Evolutionary conservation across 2,113 vertebrate genomes (phyloP).

Genomic region (Halcyon senegalensis): DNA sequence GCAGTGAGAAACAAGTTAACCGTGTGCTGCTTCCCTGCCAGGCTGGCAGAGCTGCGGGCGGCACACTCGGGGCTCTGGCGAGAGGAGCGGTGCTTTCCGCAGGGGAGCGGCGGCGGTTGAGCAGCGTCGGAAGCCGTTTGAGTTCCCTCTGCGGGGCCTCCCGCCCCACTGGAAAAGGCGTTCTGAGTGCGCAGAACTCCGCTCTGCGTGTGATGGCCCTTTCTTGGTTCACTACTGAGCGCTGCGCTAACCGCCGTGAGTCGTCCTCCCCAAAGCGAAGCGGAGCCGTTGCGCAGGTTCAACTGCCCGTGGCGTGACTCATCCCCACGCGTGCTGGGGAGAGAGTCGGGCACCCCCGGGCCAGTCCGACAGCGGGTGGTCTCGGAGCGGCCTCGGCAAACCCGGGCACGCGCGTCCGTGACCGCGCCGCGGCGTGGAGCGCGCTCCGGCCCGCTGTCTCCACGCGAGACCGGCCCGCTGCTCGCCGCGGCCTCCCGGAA

Average conservation of each 20-base stretch:
- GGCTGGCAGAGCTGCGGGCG: neutral
- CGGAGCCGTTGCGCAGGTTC: neutral
- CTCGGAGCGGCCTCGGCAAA: neutral
- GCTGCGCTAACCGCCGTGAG: neutral
- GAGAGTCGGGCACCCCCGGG: neutral
- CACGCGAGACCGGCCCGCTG: no score
- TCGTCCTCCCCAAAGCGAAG: neutral
- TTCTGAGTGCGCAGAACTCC: rapidly evolving
- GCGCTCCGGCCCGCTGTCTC: neutral
- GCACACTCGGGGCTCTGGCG: neutral
- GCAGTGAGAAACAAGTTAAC: rapidly evolving
- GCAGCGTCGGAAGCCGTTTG: neutral
- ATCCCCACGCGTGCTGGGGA: neutral
- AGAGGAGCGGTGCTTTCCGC: neutral
- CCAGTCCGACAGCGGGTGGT: no score
- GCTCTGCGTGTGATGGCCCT: rapidly evolving
- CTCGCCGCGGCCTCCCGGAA: neutral
- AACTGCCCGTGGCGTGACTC: no score
- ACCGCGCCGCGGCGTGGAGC: neutral
- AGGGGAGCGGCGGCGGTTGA: no score
- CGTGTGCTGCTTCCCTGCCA: neutral
- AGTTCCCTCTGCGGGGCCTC: neutral
- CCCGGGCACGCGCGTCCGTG: neutral
- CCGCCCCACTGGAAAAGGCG: neutral
- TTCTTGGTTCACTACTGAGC: no score